Evolutionary conservation across 2,888 invertebrate genomes (phyloP).

Genomic region (Nysson spinosus): DNA sequence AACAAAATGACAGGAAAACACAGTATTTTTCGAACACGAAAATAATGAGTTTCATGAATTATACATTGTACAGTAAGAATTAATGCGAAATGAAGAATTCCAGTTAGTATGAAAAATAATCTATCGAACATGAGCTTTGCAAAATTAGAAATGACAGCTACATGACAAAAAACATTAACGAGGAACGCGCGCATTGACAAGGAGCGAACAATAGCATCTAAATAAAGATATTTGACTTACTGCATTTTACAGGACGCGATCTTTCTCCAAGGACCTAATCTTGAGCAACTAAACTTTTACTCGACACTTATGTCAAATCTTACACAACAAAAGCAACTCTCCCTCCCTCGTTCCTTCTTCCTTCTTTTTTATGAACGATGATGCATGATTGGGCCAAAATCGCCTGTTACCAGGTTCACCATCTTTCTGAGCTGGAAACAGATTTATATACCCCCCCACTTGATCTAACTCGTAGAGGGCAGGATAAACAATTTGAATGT

Average conservation of each 20-base stretch:
- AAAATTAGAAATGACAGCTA: constrained; percentile 34
- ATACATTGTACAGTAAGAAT: not conserved
- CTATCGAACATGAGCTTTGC: not conserved
- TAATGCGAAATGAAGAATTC: not conserved
- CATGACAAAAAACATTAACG: not conserved
- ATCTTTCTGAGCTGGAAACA: constrained; percentile 17
- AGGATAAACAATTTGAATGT: constrained; percentile 1
- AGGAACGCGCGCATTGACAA: not conserved
- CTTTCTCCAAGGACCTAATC: no score
- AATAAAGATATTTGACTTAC: constrained; percentile 33
- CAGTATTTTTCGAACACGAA: not conserved
- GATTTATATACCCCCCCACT: constrained; percentile 15
- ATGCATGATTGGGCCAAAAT: constrained; percentile 24
- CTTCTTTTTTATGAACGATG: constrained; percentile 23
- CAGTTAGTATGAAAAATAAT: not conserved
- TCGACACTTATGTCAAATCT: no score
- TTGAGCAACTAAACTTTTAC: no score
- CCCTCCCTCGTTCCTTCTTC: constrained; percentile 30
- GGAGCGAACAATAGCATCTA: not conserved
- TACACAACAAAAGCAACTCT: constrained; percentile 23
- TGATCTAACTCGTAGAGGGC: not conserved
- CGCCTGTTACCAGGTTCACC: constrained; percentile 25
- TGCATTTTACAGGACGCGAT: constrained; percentile 29
- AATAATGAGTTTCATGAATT: not conserved
- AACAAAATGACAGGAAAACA: constrained; percentile 22